phyloP scores from a whole-genome alignment of 2,888 invertebrate genomes.

The Lasioglossum calceatum region DNA sequence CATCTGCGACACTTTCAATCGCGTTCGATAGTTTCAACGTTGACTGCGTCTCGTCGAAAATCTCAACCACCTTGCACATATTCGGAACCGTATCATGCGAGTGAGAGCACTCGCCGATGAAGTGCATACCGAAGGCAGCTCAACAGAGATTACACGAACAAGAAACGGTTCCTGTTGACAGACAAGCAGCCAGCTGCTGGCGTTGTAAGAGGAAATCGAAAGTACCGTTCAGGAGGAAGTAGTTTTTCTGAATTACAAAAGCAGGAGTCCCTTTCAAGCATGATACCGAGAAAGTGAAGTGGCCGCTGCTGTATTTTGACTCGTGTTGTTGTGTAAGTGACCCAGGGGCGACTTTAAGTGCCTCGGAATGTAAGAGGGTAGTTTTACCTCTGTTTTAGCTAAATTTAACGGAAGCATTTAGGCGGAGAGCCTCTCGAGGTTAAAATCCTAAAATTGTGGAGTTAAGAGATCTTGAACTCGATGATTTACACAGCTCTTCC shows the following conservation, averaged over 20 bases:
- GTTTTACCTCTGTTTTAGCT: background rate
- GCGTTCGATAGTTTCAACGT: background rate
- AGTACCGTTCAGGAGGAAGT: constrained; percentile 34
- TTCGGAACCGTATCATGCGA: constrained; percentile 19
- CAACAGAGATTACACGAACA: constrained; percentile 34
- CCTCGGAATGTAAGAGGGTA: background rate
- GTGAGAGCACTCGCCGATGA: constrained; percentile 33
- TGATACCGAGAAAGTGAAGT: constrained; percentile 16
- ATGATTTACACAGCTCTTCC: background rate
- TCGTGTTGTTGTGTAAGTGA: constrained; percentile 2
- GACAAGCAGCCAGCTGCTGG: constrained; percentile 52
- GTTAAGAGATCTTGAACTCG: background rate
- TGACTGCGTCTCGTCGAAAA: background rate
- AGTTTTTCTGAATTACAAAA: constrained; percentile 47
- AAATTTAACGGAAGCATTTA: background rate
- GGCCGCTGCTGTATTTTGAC: constrained; percentile 5
- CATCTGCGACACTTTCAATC: background rate
- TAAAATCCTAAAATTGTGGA: background rate
- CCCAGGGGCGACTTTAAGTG: background rate
- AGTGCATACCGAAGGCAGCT: constrained; percentile 48
- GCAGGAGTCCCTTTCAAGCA: constrained; percentile 25
- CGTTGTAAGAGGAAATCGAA: constrained; percentile 41
- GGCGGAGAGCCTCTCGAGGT: background rate
- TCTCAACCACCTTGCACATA: constrained; percentile 13
- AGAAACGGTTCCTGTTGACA: constrained; percentile 43